Evolutionary conservation across 2,797 vertebrate species (phyloP).

Genomic region (Bovichtus variegatus): DNA sequence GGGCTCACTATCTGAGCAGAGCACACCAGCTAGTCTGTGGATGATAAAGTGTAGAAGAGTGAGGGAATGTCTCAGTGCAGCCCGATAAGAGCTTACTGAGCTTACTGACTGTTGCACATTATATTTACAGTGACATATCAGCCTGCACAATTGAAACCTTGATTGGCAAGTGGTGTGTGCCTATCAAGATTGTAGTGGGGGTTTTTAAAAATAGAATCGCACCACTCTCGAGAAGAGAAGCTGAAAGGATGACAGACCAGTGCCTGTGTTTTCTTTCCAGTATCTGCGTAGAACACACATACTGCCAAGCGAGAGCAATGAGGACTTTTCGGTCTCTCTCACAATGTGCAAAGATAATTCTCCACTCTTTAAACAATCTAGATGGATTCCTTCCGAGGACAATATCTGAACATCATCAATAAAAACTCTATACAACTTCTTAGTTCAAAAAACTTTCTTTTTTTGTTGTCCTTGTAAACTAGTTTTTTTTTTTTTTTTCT

Average conservation of each 20-base stretch:
- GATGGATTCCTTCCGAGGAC: not conserved
- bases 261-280: constrained; percentile 58
- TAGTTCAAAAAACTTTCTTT: not conserved
- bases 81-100: constrained; percentile 77
- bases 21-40: constrained; percentile 78
- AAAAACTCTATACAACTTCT: not conserved
- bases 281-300: constrained; percentile 68
- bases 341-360: constrained; percentile 16
- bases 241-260: constrained; percentile 49
- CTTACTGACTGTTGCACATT: constrained; percentile 77
- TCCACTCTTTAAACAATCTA: not conserved
- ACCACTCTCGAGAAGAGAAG: constrained; percentile 10
- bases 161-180: constrained; percentile 83
- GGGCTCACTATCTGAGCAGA: constrained; percentile 74
- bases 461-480: too few species aligned
- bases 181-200: constrained; percentile 76
- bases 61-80: constrained; percentile 78
- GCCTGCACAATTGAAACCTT: constrained; percentile 78
- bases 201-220: constrained; percentile 76
- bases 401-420: not conserved
- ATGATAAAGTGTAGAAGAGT: constrained; percentile 80
- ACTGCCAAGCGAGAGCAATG: constrained; percentile 16
- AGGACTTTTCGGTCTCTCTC: constrained; percentile 34
- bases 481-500: too few species aligned
- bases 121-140: constrained; percentile 85